These are phyloP conservation scores for Drosophila percnosoma DNA, from an alignment of 2,888 invertebrate species.

Conservation along the genomic window DNA sequence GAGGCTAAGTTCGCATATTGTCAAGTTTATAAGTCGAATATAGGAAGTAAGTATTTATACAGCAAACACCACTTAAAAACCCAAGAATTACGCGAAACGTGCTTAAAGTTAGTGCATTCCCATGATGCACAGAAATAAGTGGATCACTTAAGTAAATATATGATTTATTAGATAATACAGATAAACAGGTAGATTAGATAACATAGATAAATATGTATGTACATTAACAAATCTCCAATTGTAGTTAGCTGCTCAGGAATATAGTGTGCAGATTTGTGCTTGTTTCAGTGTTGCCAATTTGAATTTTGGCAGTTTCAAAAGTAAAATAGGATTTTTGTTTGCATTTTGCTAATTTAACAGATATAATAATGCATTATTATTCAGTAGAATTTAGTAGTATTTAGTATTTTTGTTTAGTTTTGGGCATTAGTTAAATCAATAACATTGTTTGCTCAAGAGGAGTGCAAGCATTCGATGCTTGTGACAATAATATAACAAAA, in stretches of 20 bases:
- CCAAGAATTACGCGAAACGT: neutral
- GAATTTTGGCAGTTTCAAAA: neutral
- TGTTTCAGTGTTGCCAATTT: neutral
- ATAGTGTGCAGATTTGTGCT: neutral
- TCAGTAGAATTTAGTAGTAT: too few relatives aligned
- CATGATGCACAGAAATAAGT: constrained; percentile 12
- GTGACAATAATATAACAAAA: neutral
- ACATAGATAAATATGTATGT: constrained; percentile 2
- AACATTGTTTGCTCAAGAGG: too few relatives aligned
- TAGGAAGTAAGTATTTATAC: constrained; percentile 39
- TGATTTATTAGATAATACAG: constrained; percentile 3
- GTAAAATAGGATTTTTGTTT: neutral
- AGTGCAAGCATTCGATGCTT: neutral
- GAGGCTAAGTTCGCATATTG: constrained; percentile 8
- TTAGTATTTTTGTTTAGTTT: neutral
- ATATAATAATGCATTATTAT: too few relatives aligned
- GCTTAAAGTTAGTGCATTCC: neutral
- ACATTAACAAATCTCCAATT: constrained; percentile 2
- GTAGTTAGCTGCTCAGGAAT: constrained; percentile 27
- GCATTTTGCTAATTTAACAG: neutral
- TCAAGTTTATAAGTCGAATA: constrained; percentile 3
- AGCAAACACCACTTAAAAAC: constrained; percentile 1
- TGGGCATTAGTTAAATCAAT: neutral
- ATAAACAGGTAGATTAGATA: constrained; percentile 4
- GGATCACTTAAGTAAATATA: neutral